These are phyloP conservation scores for Eristalinus sepulchralis DNA, from an alignment of 2,888 invertebrate genomes.

Conservation along the genomic window DNA sequence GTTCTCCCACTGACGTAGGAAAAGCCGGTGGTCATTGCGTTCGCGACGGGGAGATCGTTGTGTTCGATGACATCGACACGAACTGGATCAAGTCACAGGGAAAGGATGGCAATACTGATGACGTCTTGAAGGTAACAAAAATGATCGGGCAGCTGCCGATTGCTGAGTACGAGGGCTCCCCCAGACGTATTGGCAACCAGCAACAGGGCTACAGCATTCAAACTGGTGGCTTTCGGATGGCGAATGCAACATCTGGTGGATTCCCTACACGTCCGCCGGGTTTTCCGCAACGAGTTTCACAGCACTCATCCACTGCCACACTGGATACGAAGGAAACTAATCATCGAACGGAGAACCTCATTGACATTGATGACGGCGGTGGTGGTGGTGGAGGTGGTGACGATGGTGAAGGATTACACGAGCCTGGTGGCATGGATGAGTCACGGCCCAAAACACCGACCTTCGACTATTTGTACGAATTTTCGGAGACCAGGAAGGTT, in stretches of 20 bases:
- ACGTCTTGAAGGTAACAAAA: slow-evolving; percentile 80
- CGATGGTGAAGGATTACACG: slow-evolving; percentile 68
- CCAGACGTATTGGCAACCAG: slow-evolving; percentile 89
- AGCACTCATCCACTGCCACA: slow-evolving; percentile 42
- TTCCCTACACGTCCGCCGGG: slow-evolving; percentile 90
- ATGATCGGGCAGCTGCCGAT: slow-evolving; percentile 85
- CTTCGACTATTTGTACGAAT: slow-evolving; percentile 94
- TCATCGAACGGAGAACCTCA: slow-evolving; percentile 74
- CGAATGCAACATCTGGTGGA: slow-evolving; percentile 82
- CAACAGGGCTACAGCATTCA: slow-evolving; percentile 63
- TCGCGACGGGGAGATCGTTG: slow-evolving; percentile 91
- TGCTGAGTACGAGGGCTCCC: slow-evolving; percentile 95
- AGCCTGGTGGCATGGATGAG: slow-evolving; percentile 42
- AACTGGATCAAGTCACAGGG: slow-evolving; percentile 78
- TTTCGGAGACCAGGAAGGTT: slow-evolving; percentile 95
- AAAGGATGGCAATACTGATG: slow-evolving; percentile 75
- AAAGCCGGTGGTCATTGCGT: slow-evolving; percentile 81
- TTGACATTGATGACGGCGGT: slow-evolving; percentile 75
- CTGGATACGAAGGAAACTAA: slow-evolving; percentile 41
- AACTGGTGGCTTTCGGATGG: slow-evolving; percentile 35
- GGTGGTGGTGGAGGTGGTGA: slow-evolving; percentile 67
- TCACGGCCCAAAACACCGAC: slow-evolving; percentile 82
- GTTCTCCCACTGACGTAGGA: slow-evolving; percentile 80
- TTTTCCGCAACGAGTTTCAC: slow-evolving; percentile 86
- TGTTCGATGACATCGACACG: slow-evolving; percentile 85